Evolutionary conservation across 2,888 invertebrate species (phyloP), one percentile per base, ranked within the genome.

Genomic region (Phoenoteleia sp.): DNA sequence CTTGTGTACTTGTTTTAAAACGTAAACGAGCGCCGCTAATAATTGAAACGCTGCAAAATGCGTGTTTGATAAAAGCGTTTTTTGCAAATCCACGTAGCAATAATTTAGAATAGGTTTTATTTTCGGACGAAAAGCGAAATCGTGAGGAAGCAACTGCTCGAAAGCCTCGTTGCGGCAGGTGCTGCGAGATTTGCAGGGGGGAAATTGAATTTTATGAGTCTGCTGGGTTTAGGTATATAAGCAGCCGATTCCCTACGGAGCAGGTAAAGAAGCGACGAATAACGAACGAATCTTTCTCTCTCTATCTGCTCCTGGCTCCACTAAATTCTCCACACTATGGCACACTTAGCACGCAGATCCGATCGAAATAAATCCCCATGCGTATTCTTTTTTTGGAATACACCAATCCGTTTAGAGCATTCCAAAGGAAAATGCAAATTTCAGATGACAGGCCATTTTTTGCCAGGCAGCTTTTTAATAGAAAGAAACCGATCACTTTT

Each of bases 121-220:
- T 79, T 79, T 60, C 21, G 60, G 17, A 13, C 56, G 36, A 64
- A 69, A 54, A 47, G 39, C 58, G 47, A 67, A 77, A 69, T 49
- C 77, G 39, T 79, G 52, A 60, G 36, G 69, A 79, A 42, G 69
- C 67, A 19, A 77, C 66, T 49, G 71, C 52, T 80, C 11, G 69
- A 25, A 39, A 23, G 66, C 33, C 23, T 47, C 64, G 19, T 49
- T 4, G 23, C 36, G 54, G 62, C 67, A 77, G 77, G 77, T 67
- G 77, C 77, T 67, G 27, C 67, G 42, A 36, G 69, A 69, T 69
- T 79, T 69, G 77, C 77, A 79, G 77, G 77, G 52, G 77, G 67
- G 69, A 62, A 76, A 79, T 69, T 79, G 77, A 79, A 79, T 79
- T 69, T 79, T 79, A 79, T 69, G 60, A 69, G 69, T 45, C 45